These are phyloP conservation scores for Dendrocincla tyrannina DNA, from an alignment of 2,797 vertebrate genomes.

Conservation along the genomic window DNA sequence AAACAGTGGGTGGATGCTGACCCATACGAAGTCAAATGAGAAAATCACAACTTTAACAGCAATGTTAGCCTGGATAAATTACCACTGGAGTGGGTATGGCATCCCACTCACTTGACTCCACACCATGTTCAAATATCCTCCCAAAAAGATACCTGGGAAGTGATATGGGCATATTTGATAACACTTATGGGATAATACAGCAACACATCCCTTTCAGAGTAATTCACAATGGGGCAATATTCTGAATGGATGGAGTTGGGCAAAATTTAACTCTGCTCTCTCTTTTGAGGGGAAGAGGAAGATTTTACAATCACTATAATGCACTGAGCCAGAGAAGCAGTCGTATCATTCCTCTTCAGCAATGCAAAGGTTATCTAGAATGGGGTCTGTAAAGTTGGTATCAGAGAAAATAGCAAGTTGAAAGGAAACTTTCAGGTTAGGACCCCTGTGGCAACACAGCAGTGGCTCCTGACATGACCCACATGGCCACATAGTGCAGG, in stretches of 20 bases:
- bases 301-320: not conserved
- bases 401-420: not conserved
- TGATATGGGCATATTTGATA: not conserved
- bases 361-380: not conserved
- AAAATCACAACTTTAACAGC: not conserved
- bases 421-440: not conserved
- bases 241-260: not conserved
- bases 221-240: not conserved
- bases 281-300: not conserved
- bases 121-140: not conserved
- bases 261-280: not conserved
- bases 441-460: not conserved
- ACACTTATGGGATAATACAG: not conserved
- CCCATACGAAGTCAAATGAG: not conserved
- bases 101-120: rapidly evolving
- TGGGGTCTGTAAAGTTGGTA: not conserved
- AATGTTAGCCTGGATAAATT: not conserved
- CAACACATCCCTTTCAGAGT: not conserved
- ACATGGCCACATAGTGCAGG: not conserved
- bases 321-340: not conserved
- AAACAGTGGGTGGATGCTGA: not conserved
- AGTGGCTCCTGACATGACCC: not conserved
- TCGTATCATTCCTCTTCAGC: not conserved
- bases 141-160: not conserved
- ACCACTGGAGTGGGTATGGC: not conserved